Percentiles rank a stretch among this genome's conserved stretches.
Conservation (phyloP, 2,888 invertebrate species). For the Toxonevra muliebris region DNA sequence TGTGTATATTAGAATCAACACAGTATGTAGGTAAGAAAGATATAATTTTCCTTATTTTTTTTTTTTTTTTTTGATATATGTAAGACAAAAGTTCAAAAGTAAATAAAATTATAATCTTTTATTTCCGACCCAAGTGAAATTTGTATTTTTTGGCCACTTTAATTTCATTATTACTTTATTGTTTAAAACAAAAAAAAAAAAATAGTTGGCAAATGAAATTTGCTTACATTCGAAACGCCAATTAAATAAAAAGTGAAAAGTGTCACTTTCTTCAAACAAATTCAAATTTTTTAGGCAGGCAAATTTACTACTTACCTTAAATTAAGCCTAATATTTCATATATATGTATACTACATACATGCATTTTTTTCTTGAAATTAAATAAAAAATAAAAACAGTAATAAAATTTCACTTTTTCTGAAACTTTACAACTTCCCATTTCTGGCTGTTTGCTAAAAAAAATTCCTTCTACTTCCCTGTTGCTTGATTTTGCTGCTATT, state of each 20-base stretch:
- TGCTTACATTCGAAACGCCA: too few relatives aligned
- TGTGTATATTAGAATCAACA: not conserved
- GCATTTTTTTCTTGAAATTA: not conserved
- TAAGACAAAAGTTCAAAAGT: too few relatives aligned
- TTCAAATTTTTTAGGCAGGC: too few relatives aligned
- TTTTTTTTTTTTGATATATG: constrained; percentile 3
- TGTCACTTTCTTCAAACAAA: too few relatives aligned
- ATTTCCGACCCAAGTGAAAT: too few relatives aligned
- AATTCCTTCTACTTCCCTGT: constrained; percentile 29
- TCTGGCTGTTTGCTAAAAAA: constrained; percentile 13
- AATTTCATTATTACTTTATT: too few relatives aligned
- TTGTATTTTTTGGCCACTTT: too few relatives aligned
- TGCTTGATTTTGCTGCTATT: constrained; percentile 17
- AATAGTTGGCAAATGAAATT: too few relatives aligned
- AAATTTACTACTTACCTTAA: too few relatives aligned
- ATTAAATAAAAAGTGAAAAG: too few relatives aligned
- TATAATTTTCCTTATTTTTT: not conserved
- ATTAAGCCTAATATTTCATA: not conserved
- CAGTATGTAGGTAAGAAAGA: not conserved
- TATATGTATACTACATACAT: not conserved
- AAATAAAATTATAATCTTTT: too few relatives aligned
- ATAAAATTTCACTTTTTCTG: constrained; percentile 21
- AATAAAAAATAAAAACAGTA: not conserved
- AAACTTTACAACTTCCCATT: not conserved
- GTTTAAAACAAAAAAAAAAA: too few relatives aligned